Conservation (phyloP, 1,140 invertebrate species). For the Pseudomyrmex dendroicus region DNA sequence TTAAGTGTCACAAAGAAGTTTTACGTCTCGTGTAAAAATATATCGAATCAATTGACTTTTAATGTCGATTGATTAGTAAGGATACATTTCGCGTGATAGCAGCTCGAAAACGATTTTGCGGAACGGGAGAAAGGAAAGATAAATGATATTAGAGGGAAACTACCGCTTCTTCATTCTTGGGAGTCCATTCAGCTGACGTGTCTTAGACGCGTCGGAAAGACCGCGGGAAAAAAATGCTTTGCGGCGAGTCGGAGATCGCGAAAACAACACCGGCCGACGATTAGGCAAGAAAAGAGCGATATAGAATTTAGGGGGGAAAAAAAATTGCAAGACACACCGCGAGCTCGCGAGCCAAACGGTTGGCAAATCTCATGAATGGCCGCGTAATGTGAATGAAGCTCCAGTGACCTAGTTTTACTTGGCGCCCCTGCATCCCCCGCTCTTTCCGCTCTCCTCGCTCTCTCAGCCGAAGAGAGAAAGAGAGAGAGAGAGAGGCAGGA, state of each 20-base stretch:
- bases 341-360: constrained; percentile 80
- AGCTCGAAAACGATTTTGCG: not conserved
- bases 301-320: constrained; percentile 29
- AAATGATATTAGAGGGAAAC: constrained; percentile 11
- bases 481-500: not conserved
- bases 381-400: constrained; percentile 85
- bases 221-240: not conserved
- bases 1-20: not conserved
- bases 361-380: constrained; percentile 85
- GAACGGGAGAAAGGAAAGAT: not conserved
- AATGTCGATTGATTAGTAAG: not conserved
- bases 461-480: constrained; percentile 15
- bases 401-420: constrained; percentile 83
- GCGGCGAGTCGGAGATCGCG: not conserved
- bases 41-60: not conserved
- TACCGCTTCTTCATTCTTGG: constrained; percentile 24
- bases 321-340: constrained; percentile 60
- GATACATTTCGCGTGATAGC: not conserved
- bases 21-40: not conserved
- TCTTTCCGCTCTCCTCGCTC: constrained; percentile 48
- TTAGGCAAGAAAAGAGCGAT: not conserved
- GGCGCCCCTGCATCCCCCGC: constrained; percentile 63
- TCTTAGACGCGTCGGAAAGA: not conserved
- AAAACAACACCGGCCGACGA: not conserved
- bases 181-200: constrained; percentile 13